Percentiles rank a stretch among this genome's conserved stretches.
Evolutionary conservation across 2,113 vertebrate genomes (phyloP).

Genomic region (Pleuronectes platessa): DNA sequence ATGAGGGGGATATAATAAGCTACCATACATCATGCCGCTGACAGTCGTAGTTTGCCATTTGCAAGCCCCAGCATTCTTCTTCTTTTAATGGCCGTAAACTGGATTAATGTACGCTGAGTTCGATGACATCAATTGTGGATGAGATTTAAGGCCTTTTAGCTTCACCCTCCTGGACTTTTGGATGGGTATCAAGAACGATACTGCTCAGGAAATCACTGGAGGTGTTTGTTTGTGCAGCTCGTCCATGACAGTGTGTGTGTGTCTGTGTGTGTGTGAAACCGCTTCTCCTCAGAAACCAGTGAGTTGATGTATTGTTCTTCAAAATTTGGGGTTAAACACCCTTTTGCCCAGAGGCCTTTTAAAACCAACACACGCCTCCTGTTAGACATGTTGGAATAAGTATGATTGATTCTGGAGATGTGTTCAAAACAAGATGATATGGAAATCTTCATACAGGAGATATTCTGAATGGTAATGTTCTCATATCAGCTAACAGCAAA

Average conservation of each 20-base stretch:
- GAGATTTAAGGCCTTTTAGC: conserved; percentile 71
- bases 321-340: background rate
- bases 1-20: conserved; percentile 83
- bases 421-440: no score
- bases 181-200: conserved; percentile 43
- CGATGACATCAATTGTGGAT: conserved; percentile 70
- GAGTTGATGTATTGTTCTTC: background rate
- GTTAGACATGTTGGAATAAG: no score
- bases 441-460: no score
- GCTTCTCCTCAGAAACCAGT: background rate
- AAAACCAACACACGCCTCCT: no score
- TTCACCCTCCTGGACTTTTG: conserved; percentile 48
- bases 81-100: conserved; percentile 78
- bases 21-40: conserved; percentile 78
- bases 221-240: conserved; percentile 34
- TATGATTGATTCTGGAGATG: no score
- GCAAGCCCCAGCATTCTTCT: conserved; percentile 79
- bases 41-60: conserved; percentile 79
- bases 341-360: no score
- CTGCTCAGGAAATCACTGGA: conserved; percentile 24
- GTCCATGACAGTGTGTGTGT: background rate
- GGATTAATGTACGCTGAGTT: conserved; percentile 72
- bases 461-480: no score
- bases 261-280: background rate
- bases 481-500: no score